These are phyloP conservation scores for Aphidius gifuensis DNA, from an alignment of 1,140 invertebrate species.

Conservation along the genomic window DNA sequence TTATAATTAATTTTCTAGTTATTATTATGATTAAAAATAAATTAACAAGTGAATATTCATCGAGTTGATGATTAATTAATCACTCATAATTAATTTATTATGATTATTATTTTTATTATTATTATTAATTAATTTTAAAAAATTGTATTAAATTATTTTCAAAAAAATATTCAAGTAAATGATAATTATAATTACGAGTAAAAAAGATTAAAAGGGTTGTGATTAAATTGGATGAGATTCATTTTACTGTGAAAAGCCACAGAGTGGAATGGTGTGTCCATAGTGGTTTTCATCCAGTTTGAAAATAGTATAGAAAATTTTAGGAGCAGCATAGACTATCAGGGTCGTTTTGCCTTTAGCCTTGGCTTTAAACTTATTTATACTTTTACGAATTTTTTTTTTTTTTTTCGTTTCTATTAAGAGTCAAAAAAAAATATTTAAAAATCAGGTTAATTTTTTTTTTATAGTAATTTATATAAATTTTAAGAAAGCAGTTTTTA, in stretches of 20 bases:
- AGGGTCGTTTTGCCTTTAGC: slow-evolving; percentile 21
- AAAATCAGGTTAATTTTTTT: no score
- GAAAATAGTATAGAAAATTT: slow-evolving; percentile 24
- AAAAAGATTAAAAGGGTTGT: slow-evolving; percentile 8
- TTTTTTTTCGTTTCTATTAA: no score
- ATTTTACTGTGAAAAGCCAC: slow-evolving; percentile 11
- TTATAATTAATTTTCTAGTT: no score
- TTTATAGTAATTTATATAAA: no score
- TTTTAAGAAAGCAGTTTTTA: no score
- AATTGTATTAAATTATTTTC: background rate
- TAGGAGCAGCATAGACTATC: background rate
- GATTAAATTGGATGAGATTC: slow-evolving; percentile 7
- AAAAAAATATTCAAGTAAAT: background rate
- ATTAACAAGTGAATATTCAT: no score
- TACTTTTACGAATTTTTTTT: no score
- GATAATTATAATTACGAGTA: background rate
- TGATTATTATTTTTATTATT: background rate
- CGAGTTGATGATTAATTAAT: no score
- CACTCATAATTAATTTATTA: no score
- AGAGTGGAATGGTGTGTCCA: slow-evolving; percentile 33
- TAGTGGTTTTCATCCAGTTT: slow-evolving; percentile 38
- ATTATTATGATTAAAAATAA: no score
- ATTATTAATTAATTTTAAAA: background rate
- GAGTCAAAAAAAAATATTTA: no score
- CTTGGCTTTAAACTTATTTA: no score